Conservation (phyloP, 92 coral and sea anemone genomes). For the Siderastrea siderea region DNA sequence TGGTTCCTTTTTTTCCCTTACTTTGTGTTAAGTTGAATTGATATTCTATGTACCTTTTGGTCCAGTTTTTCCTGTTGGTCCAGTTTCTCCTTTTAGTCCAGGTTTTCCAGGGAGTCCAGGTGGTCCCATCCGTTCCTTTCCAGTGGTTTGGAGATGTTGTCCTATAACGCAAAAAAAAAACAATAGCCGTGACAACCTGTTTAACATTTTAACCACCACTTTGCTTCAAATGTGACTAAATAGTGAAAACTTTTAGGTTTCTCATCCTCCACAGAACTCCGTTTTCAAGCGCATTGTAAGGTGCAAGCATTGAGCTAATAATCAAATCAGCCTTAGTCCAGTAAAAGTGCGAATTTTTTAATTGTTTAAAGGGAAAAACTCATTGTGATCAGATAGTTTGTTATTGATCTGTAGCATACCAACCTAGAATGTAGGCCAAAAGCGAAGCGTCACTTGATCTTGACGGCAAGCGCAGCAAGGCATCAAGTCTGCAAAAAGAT, state of each 20-base stretch:
- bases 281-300: too few species aligned
- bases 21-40: neutral
- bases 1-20: too few species aligned
- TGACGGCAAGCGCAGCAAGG: neutral
- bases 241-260: too few species aligned
- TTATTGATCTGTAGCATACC: neutral
- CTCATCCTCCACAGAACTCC: too few species aligned
- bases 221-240: too few species aligned
- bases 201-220: too few species aligned
- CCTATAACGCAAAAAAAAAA: neutral
- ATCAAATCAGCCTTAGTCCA: too few species aligned
- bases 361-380: too few species aligned
- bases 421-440: conserved; percentile 10
- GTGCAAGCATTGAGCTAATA: too few species aligned
- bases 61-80: too few species aligned
- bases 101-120: conserved; percentile 4
- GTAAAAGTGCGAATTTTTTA: too few species aligned
- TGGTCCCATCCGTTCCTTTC: neutral
- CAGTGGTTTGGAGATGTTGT: neutral
- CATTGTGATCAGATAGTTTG: neutral
- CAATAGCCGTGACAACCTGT: neutral
- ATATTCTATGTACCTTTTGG: neutral
- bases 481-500: neutral
- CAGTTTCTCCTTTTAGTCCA: too few species aligned
- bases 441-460: conserved; percentile 4